Conservation (phyloP, 2,888 invertebrate genomes). For the Hypolimnas misippus region DNA sequence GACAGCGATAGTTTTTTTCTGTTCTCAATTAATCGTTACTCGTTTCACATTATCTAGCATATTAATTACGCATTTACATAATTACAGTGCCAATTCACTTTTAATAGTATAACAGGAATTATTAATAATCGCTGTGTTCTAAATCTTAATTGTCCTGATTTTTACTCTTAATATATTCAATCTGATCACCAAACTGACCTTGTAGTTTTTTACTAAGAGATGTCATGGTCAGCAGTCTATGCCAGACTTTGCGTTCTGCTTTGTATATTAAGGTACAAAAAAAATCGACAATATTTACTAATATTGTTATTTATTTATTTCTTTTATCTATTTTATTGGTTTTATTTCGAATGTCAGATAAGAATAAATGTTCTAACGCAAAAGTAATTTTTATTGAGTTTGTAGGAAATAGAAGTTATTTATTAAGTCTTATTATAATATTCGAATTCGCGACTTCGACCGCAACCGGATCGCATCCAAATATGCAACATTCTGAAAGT, state of each 20-base stretch:
- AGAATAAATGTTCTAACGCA: neutral
- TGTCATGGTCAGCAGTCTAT: constrained; percentile 34
- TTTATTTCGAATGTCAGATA: neutral
- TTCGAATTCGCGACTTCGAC: too few relatives aligned
- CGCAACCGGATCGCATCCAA: too few relatives aligned
- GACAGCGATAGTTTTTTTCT: neutral
- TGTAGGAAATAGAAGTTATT: too few relatives aligned
- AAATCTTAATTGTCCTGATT: constrained; percentile 29
- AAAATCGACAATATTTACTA: constrained; percentile 3
- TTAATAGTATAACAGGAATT: constrained; percentile 6
- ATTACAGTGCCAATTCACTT: constrained; percentile 12
- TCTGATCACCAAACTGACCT: constrained; percentile 23
- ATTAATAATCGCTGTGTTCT: constrained; percentile 15
- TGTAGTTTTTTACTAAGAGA: constrained; percentile 29
- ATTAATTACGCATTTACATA: constrained; percentile 13
- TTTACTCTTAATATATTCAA: constrained; percentile 26
- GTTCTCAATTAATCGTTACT: neutral
- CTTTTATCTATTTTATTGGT: neutral
- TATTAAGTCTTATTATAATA: too few relatives aligned
- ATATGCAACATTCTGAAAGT: too few relatives aligned
- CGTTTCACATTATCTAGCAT: neutral
- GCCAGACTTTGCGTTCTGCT: constrained; percentile 23
- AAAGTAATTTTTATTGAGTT: neutral
- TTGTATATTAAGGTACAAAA: constrained; percentile 4
- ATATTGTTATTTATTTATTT: constrained; percentile 5